These are phyloP conservation scores for Coelinius sp. DNA, from an alignment of 2,888 invertebrate species.

Conservation along the genomic window DNA sequence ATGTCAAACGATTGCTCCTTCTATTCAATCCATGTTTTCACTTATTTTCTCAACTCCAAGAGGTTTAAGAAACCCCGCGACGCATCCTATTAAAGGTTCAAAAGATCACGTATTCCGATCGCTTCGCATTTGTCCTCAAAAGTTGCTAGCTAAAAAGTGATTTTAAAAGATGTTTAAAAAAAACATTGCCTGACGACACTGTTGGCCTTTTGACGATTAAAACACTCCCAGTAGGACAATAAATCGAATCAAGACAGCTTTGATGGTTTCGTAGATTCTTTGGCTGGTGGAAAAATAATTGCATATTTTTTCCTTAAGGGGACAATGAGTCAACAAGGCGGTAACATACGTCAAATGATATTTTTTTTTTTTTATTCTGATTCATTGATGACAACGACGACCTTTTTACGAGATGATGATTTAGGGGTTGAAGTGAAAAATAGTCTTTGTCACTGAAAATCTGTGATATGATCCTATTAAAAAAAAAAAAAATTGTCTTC, in stretches of 20 bases:
- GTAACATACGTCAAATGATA: not conserved
- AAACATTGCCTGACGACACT: constrained; percentile 57
- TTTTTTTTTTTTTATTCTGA: constrained; percentile 8
- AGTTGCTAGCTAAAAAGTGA: constrained; percentile 1
- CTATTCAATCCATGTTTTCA: constrained; percentile 26
- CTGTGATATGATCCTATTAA: no score
- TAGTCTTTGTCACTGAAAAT: not conserved
- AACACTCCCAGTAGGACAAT: constrained; percentile 38
- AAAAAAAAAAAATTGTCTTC: no score
- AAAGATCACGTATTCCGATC: constrained; percentile 55
- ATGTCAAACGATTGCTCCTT: constrained; percentile 36
- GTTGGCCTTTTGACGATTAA: constrained; percentile 60
- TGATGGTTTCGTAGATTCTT: constrained; percentile 1
- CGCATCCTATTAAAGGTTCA: constrained; percentile 65
- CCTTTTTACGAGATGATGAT: constrained; percentile 12
- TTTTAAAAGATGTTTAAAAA: constrained; percentile 38
- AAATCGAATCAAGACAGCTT: constrained; percentile 32
- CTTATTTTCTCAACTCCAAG: constrained; percentile 14
- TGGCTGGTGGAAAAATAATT: constrained; percentile 6
- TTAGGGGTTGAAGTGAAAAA: constrained; percentile 6
- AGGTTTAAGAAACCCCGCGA: constrained; percentile 39
- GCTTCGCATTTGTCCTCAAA: constrained; percentile 17
- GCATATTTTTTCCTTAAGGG: constrained; percentile 1
- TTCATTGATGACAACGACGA: not conserved
- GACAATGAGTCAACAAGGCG: constrained; percentile 15